Evolutionary conservation across 2,113 vertebrate genomes (phyloP).

Genomic region (Acrocephalus arundinaceus): DNA sequence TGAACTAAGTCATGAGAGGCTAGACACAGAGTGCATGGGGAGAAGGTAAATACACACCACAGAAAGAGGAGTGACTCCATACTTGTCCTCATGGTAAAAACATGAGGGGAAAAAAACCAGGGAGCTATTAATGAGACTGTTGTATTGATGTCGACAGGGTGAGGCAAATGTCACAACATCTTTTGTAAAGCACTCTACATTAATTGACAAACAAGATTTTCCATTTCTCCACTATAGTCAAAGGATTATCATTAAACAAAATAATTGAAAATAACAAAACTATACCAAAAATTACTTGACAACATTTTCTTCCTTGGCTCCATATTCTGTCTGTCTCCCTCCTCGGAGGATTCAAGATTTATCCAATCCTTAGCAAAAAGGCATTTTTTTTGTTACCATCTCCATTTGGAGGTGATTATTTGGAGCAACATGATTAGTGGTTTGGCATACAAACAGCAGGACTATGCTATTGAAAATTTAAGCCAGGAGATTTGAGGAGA

Average conservation of each 20-base stretch:
- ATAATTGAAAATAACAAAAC: neutral
- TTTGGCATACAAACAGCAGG: neutral
- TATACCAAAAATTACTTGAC: neutral
- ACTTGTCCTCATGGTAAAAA: neutral
- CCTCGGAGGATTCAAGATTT: neutral
- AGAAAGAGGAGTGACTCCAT: neutral
- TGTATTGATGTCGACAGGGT: neutral
- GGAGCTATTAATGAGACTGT: neutral
- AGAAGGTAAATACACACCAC: neutral
- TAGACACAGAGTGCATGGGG: neutral
- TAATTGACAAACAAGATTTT: constrained; percentile 46
- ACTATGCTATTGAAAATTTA: neutral
- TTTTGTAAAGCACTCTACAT: neutral
- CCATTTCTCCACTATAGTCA: neutral
- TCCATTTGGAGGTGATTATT: neutral
- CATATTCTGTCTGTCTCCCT: neutral
- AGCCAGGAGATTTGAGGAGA: neutral
- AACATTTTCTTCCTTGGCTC: neutral
- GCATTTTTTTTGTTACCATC: neutral
- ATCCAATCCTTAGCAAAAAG: neutral
- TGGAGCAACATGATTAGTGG: neutral
- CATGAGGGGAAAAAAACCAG: fast-evolving
- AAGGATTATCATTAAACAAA: neutral
- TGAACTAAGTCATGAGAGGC: neutral
- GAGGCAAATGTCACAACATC: neutral